A percentile compares a stretch with the other conserved stretches of the same genome.
phyloP scores from a whole-genome alignment of 2,113 vertebrate genomes.

The Mirounga angustirostris region DNA sequence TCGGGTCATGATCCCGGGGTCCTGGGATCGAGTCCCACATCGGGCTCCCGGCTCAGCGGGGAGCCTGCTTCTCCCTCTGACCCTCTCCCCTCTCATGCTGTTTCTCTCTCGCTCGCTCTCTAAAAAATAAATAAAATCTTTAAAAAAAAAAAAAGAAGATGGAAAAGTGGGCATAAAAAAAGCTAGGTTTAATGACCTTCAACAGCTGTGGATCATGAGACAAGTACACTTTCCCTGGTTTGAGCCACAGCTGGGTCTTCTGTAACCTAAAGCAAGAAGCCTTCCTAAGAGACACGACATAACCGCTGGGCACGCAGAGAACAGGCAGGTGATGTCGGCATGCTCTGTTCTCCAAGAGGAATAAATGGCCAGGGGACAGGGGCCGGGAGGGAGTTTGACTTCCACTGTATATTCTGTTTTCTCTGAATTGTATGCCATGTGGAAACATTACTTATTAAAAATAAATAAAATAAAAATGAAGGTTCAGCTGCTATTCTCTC shows the following conservation, averaged over 20 bases:
- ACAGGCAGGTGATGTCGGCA: rapidly evolving
- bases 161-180: not conserved
- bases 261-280: not conserved
- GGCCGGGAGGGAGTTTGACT: not conserved
- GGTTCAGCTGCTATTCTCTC: not conserved
- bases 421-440: not conserved
- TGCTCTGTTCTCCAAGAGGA: not conserved
- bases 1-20: too few species aligned
- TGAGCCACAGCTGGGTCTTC: not conserved
- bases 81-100: too few species aligned
- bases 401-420: not conserved
- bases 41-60: too few species aligned
- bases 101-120: too few species aligned
- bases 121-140: too few species aligned
- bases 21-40: too few species aligned
- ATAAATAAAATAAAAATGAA: not conserved
- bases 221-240: not conserved
- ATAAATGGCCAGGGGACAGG: not conserved
- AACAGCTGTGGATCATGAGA: not conserved
- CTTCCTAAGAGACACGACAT: not conserved
- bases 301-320: rapidly evolving
- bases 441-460: not conserved
- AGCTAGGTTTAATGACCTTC: not conserved
- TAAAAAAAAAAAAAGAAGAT: too few species aligned
- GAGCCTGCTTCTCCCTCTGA: too few species aligned